These are phyloP conservation scores for Alviniconcha strummeri DNA, from an alignment of 2,888 invertebrate genomes.

Conservation along the genomic window DNA sequence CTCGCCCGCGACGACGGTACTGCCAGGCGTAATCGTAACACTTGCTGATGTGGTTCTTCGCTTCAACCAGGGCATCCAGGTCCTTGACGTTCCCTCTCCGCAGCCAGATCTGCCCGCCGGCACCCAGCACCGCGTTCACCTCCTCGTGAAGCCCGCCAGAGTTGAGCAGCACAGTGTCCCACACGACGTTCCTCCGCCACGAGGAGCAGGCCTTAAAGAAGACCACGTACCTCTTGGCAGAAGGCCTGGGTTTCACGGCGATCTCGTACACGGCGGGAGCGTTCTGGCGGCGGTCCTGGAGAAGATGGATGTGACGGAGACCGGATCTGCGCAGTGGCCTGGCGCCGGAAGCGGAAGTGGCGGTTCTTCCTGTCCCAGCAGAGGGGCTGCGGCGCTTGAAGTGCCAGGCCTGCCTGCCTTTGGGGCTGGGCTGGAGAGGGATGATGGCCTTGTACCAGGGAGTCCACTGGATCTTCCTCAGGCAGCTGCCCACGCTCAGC, in stretches of 20 bases:
- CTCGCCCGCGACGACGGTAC: not conserved
- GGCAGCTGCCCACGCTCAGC: conserved; percentile 10
- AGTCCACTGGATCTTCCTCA: conserved; percentile 42
- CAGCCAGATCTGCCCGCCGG: conserved; percentile 45
- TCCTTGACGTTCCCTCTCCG: conserved; percentile 40
- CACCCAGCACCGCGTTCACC: conserved; percentile 40
- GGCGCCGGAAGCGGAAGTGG: not conserved
- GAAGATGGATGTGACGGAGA: conserved; percentile 40
- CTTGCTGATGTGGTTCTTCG: conserved; percentile 38
- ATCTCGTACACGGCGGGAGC: conserved; percentile 47
- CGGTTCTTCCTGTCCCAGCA: conserved; percentile 18
- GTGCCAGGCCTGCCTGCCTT: not conserved
- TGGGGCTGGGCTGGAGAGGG: not conserved
- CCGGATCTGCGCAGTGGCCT: conserved; percentile 37
- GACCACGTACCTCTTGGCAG: conserved; percentile 44
- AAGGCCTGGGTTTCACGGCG: conserved; percentile 39
- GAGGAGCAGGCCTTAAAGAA: conserved; percentile 37
- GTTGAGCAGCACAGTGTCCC: conserved; percentile 43
- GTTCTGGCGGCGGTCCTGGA: conserved; percentile 31
- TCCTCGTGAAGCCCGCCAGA: conserved; percentile 39
- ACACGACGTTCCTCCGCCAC: conserved; percentile 25
- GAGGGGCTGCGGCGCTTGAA: not conserved
- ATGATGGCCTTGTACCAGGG: conserved; percentile 46
- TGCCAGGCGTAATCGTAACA: conserved; percentile 57
- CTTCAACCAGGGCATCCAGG: conserved; percentile 29